A percentile compares a stretch with the other conserved stretches of the same genome.
These are phyloP conservation scores for Albula glossodonta DNA, from an alignment of 2,113 vertebrate species.

Conservation along the genomic window DNA sequence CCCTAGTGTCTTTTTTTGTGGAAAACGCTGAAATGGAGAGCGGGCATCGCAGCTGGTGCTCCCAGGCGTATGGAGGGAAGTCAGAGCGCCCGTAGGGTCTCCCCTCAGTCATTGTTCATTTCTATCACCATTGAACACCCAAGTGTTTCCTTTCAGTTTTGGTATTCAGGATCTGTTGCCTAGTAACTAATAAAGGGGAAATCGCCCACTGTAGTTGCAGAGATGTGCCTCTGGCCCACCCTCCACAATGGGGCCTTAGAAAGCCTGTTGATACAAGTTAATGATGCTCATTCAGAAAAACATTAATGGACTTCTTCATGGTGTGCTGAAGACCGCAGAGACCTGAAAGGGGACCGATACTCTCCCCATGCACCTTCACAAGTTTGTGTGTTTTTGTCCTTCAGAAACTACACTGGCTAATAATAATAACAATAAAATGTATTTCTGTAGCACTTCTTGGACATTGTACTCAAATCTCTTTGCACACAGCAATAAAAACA, in stretches of 20 bases:
- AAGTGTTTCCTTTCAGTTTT: constrained; percentile 98
- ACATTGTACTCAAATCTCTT: not conserved
- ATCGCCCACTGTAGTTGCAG: constrained; percentile 93
- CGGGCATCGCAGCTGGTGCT: constrained; percentile 98
- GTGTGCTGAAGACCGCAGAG: constrained; percentile 91
- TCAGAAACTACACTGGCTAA: constrained; percentile 32
- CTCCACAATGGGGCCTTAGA: constrained; percentile 93
- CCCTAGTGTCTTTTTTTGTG: constrained; percentile 44
- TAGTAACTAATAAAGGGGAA: constrained; percentile 97
- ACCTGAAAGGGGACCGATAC: constrained; percentile 64
- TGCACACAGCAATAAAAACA: not conserved
- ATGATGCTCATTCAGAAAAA: constrained; percentile 96
- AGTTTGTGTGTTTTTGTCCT: constrained; percentile 62
- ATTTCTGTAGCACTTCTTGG: not conserved
- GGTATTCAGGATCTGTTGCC: constrained; percentile 99
- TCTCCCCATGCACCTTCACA: constrained; percentile 57
- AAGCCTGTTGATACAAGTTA: constrained; percentile 98
- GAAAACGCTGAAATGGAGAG: constrained; percentile 75
- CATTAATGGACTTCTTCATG: constrained; percentile 97
- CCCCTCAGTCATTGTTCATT: constrained; percentile 98
- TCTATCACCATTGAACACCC: constrained; percentile 92
- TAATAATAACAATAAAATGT: constrained; percentile 29
- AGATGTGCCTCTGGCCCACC: constrained; percentile 93
- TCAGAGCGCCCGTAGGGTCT: constrained; percentile 98
- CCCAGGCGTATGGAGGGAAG: constrained; percentile 80